These are phyloP conservation scores for Sphaeramia orbicularis DNA, from an alignment of 2,797 vertebrate species.

Conservation along the genomic window DNA sequence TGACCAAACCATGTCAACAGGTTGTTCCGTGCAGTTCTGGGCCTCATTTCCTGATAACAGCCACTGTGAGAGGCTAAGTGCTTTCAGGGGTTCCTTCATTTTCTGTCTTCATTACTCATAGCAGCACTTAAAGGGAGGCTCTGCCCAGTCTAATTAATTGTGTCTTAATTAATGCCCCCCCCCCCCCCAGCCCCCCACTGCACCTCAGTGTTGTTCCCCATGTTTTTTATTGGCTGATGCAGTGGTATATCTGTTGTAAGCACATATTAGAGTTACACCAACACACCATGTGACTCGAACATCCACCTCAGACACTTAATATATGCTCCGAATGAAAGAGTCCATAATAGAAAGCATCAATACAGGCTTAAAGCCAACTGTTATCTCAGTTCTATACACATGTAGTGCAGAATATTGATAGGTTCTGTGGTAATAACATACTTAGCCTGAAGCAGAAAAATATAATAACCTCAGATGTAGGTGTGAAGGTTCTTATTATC, in stretches of 20 bases:
- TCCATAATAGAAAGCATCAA: background rate
- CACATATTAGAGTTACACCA: conserved; percentile 26
- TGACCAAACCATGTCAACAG: conserved; percentile 43
- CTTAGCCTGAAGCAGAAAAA: conserved; percentile 41
- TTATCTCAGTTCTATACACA: conserved; percentile 8
- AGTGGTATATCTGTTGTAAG: conserved; percentile 23
- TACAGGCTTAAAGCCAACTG: too few relatives aligned
- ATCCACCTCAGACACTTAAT: too few relatives aligned
- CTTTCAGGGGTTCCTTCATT: conserved; percentile 54
- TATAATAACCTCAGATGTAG: conserved; percentile 41
- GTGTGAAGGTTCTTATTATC: conserved; percentile 50
- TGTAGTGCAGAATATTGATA: conserved; percentile 19
- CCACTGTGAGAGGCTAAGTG: conserved; percentile 45
- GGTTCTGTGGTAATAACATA: conserved; percentile 41
- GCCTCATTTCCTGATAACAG: conserved; percentile 41
- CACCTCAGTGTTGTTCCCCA: conserved; percentile 41
- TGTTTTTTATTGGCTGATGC: conserved; percentile 36
- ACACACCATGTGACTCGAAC: background rate
- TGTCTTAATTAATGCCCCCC: conserved; percentile 58
- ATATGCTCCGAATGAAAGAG: too few relatives aligned
- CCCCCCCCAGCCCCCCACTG: too few relatives aligned
- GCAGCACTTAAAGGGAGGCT: conserved; percentile 57
- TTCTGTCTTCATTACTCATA: conserved; percentile 56
- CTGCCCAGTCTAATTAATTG: conserved; percentile 57
- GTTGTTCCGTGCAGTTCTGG: conserved; percentile 38